These are phyloP conservation scores for Agriopis marginaria DNA, from an alignment of 2,888 invertebrate genomes.

Conservation along the genomic window DNA sequence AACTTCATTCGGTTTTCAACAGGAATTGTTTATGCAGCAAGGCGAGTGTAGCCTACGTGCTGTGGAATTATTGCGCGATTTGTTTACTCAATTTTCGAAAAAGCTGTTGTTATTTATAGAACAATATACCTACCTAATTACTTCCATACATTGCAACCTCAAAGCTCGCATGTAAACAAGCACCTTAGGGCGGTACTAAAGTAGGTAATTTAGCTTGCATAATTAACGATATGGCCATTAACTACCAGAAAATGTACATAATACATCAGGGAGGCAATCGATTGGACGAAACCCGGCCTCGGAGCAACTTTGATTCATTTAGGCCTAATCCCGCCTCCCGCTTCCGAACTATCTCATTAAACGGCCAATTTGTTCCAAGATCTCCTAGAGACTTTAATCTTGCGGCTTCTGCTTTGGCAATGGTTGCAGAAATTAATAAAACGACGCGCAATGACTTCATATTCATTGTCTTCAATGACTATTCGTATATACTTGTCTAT, in stretches of 20 bases:
- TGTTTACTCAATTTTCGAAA: background rate
- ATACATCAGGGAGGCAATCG: slow-evolving; percentile 61
- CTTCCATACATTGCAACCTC: background rate
- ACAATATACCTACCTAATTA: background rate
- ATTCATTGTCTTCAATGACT: slow-evolving; percentile 1
- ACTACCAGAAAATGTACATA: slow-evolving; percentile 48
- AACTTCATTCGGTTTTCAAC: slow-evolving; percentile 44
- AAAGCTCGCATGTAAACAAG: slow-evolving; percentile 12
- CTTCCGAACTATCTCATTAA: slow-evolving; percentile 78
- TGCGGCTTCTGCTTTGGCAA: slow-evolving; percentile 57
- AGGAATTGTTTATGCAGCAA: slow-evolving; percentile 28
- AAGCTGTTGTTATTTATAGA: background rate
- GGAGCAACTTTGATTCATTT: slow-evolving; percentile 75
- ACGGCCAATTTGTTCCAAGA: slow-evolving; percentile 78
- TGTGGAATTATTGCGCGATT: background rate
- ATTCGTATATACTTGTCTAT: too few species aligned
- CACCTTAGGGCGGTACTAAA: slow-evolving; percentile 21
- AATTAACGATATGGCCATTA: slow-evolving; percentile 47
- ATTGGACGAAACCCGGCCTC: slow-evolving; percentile 56
- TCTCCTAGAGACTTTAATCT: slow-evolving; percentile 75
- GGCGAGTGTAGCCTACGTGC: slow-evolving; percentile 1
- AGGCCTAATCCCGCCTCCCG: slow-evolving; percentile 71
- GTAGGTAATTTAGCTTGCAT: slow-evolving; percentile 43
- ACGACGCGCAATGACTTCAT: slow-evolving; percentile 6
- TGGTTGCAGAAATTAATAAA: slow-evolving; percentile 36